These are phyloP conservation scores for Myxocyprinus asiaticus DNA, from an alignment of 2,113 vertebrate genomes.

Conservation along the genomic window DNA sequence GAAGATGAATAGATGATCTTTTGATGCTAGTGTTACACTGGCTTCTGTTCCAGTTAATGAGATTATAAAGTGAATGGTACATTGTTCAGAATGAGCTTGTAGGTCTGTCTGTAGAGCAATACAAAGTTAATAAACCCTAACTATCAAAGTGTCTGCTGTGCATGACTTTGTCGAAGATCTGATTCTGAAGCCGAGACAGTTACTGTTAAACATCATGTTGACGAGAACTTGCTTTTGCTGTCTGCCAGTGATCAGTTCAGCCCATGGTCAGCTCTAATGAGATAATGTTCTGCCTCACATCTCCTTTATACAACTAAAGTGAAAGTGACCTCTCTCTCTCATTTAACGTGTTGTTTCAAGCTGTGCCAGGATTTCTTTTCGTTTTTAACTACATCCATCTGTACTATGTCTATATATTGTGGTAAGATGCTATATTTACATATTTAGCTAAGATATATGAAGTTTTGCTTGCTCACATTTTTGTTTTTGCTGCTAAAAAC, in stretches of 20 bases:
- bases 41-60: conserved; percentile 59
- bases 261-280: conserved; percentile 16
- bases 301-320: conserved; percentile 2
- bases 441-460: too few relatives aligned
- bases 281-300: conserved; percentile 8
- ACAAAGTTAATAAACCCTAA: conserved; percentile 58
- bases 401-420: too few relatives aligned
- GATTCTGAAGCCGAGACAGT: conserved; percentile 4
- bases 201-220: conserved; percentile 46
- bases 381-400: too few relatives aligned
- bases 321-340: conserved; percentile 2
- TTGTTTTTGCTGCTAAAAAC: background rate
- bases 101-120: conserved; percentile 58
- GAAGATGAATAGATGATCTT: conserved; percentile 32
- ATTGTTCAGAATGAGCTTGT: conserved; percentile 46
- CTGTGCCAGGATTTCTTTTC: too few relatives aligned
- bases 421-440: too few relatives aligned
- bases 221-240: conserved; percentile 13
- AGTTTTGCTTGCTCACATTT: background rate
- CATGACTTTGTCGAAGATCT: too few relatives aligned
- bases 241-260: background rate
- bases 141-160: conserved; percentile 61
- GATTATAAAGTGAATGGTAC: conserved; percentile 62
- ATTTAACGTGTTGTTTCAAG: background rate
- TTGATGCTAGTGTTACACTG: conserved; percentile 49